Conservation (phyloP, 2,888 invertebrate species). For the Syrphus vitripennis region DNA sequence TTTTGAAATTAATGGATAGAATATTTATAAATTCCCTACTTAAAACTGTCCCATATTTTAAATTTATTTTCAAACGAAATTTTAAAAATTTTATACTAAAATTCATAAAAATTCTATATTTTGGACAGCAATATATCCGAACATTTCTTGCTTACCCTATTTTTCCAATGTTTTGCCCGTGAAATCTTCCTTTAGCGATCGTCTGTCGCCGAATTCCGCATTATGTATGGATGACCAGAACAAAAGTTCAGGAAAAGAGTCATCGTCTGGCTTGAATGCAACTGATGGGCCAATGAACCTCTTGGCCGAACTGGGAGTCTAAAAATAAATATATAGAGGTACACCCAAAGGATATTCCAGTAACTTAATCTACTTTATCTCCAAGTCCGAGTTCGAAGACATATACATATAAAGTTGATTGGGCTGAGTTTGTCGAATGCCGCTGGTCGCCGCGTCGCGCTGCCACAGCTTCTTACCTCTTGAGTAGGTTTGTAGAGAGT, state of each 20-base stretch:
- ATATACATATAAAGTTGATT: not conserved
- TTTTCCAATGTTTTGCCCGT: not conserved
- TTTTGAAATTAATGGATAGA: too few relatives aligned
- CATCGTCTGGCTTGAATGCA: constrained; percentile 50
- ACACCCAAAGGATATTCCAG: constrained; percentile 67
- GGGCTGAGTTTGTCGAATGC: constrained; percentile 10
- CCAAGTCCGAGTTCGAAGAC: not conserved
- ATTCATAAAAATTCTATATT: too few relatives aligned
- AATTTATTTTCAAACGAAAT: too few relatives aligned
- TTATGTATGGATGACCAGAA: constrained; percentile 20
- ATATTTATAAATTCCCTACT: too few relatives aligned
- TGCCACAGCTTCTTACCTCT: not conserved
- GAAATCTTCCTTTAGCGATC: not conserved
- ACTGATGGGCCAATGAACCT: constrained; percentile 54
- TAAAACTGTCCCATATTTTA: too few relatives aligned
- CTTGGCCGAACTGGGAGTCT: constrained; percentile 43
- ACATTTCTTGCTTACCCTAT: not conserved
- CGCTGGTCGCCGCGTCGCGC: not conserved
- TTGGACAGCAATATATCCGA: not conserved
- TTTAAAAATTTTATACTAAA: too few relatives aligned
- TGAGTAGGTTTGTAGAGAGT: not conserved
- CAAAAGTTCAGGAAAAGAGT: constrained; percentile 25
- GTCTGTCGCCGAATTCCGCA: constrained; percentile 14
- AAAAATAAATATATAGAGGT: constrained; percentile 57
- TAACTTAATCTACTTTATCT: constrained; percentile 70